Conservation (phyloP, 2,113 vertebrate species). For the Gulo gulo region DNA sequence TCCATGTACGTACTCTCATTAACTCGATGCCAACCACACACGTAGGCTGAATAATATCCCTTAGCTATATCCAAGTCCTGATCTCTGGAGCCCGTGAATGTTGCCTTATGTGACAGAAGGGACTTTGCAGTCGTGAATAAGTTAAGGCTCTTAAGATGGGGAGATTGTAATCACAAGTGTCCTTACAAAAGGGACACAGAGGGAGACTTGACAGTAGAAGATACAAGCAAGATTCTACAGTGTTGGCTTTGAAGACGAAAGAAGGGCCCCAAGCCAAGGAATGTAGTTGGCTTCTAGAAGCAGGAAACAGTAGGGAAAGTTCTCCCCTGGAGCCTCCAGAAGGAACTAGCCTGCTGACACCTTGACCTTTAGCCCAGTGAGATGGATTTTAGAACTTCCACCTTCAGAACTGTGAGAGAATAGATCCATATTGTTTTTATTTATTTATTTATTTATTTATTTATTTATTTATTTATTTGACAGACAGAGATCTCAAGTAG, state of each 20-base stretch:
- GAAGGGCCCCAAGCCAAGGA: not conserved
- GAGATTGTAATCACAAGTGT: not conserved
- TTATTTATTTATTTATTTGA: not conserved
- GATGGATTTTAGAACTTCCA: not conserved
- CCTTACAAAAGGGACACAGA: not conserved
- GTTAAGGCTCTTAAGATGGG: not conserved
- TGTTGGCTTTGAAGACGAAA: not conserved
- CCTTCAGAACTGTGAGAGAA: not conserved
- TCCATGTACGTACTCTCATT: not conserved
- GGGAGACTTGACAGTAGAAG: not conserved
- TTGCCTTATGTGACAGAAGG: not conserved
- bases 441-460: not conserved
- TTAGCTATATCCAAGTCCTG: not conserved
- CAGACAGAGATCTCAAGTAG: too few species aligned
- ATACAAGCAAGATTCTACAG: not conserved
- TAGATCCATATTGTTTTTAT: not conserved
- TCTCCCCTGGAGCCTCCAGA: not conserved
- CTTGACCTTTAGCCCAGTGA: not conserved
- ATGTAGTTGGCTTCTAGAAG: not conserved
- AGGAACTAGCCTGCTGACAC: not conserved
- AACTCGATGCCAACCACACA: not conserved
- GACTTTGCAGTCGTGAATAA: not conserved
- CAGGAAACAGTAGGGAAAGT: not conserved
- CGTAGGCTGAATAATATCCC: not conserved
- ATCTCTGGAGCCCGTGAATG: not conserved